Conservation (phyloP, 2,888 invertebrate species). For the Rotaria magnacalcarata region DNA sequence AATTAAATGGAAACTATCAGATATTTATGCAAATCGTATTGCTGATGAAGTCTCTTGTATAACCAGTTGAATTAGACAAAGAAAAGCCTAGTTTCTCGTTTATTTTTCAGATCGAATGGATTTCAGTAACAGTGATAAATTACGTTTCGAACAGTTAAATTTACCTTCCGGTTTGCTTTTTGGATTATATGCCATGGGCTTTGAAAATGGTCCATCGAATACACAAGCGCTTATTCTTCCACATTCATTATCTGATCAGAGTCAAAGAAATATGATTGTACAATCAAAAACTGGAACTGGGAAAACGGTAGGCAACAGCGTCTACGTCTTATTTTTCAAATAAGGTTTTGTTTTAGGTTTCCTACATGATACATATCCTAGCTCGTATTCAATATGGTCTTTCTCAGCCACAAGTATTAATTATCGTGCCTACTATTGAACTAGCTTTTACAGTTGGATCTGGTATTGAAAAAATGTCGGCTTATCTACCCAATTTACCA, state of each 20-base stretch:
- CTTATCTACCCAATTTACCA: not conserved
- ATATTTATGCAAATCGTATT: not conserved
- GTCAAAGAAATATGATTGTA: not conserved
- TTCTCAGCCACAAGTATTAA: not conserved
- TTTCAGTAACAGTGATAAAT: not conserved
- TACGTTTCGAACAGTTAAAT: not conserved
- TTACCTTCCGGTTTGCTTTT: not conserved
- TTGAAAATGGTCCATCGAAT: not conserved
- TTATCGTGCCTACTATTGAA: not conserved
- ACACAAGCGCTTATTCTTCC: not conserved
- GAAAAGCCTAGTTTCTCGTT: not conserved
- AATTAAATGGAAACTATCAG: slow-evolving; percentile 13
- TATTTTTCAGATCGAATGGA: not conserved
- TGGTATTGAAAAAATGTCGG: not conserved
- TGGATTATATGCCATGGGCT: not conserved
- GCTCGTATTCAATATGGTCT: not conserved
- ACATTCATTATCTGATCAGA: not conserved
- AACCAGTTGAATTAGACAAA: not conserved
- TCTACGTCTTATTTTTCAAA: no score
- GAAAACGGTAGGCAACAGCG: not conserved
- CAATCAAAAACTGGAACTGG: slow-evolving; percentile 7
- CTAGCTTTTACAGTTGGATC: not conserved
- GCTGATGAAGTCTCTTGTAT: slow-evolving; percentile 20
- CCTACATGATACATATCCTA: not conserved
- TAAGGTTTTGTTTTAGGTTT: not conserved